Base-by-base conservation (phyloP, 2,888 invertebrate genomes). In the Lymantria dispar region DNA sequence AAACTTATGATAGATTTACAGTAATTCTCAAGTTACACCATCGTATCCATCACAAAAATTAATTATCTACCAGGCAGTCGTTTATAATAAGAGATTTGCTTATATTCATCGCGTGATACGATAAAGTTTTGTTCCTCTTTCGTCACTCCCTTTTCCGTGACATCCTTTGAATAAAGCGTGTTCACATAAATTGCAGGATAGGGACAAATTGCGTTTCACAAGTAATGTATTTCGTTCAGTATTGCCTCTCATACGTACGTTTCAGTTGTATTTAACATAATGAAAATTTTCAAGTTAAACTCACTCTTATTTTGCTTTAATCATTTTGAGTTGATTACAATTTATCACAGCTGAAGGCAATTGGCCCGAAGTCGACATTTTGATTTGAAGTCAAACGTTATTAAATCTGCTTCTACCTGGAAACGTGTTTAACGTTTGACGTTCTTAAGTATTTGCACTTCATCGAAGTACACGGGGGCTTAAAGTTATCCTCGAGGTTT, bases 111-210 rank as follows among this genome's bases (percentile, higher is more conserved):
- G 71, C 63, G 62, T 38, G 51, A 54, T 58, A 56, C 45, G 54
- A 45, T 50, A 49, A 60, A 65, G 66, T 73, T 77, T 72, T 70
- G 64, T 69, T 73, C 68, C 64, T 76, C 81, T 80, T 76, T 58
- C 72, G 76, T 70, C 76, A 74, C 68, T 76, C n/a, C n/a, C n/a
- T n/a, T n/a, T n/a, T n/a, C n/a, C n/a, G n/a, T n/a, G n/a, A n/a
- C n/a, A n/a, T 79, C 71, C 76, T 78, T 37, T 76, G 76, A 78
- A 80, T 83, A 81, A 83, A 84, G 76, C 76, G 74, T 80, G 78
- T 74, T 76, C 73, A 80, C 83, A 85, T 86, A 87, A 85, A 87
- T 86, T 86, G 81, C 78, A 74, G 80, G 83, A 80, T 74, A 66
- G 78, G 80, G 78, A 84, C 85, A 84, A 87, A 87, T 87, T 86